Evolutionary conservation across 2,113 vertebrate genomes (phyloP), one percentile per base, ranked within the genome.

Genomic region (Colaptes auratus): DNA sequence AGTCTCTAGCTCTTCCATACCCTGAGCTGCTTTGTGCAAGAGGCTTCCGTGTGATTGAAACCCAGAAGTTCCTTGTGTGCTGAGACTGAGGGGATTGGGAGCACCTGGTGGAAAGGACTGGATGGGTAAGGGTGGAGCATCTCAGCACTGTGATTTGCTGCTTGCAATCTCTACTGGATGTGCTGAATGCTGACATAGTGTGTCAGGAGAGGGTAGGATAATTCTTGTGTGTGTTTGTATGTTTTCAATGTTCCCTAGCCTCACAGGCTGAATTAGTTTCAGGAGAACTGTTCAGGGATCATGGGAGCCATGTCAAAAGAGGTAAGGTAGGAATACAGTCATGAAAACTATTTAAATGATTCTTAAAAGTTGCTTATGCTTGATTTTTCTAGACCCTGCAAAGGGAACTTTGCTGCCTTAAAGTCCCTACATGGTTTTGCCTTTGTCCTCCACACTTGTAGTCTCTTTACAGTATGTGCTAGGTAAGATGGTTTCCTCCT

Each of bases 311-410:
- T 92, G 91, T 96, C 85, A 93, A 89, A 75, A 88, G 64, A 39
- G 28, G 5, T 31, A 60, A 89, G 71, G 71, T 91, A 86, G 88
- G 69, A 95, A 84, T 27, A 64, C 52, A 75, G 23, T 65, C 70
- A 76, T 59, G 64, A 71, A 69, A 89, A 83, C 82, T 92, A 55
- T 53, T 89, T 71, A 91, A 91, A 80, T 89, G 8, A 48, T 80
- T 85, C 79, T 65, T 56, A 6, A 27, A 92, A 92, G 82, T 44
- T 79, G 44, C 58, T 93, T 70, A 27, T 77, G 36, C 64, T 86
- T 61, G 27, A 70, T 27, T 88, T 74, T 55, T 30, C 39, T 67
- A 60, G 58, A 27, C 15, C 24, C 23, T 81, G n/a, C 53, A 72
- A 75, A 52, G 48, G 31, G 33, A 60, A 36, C 74, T 95, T 91